Evolutionary conservation across 2,888 invertebrate genomes (phyloP), one percentile per base, ranked within the genome.

Genomic region (Melanchra persicariae): DNA sequence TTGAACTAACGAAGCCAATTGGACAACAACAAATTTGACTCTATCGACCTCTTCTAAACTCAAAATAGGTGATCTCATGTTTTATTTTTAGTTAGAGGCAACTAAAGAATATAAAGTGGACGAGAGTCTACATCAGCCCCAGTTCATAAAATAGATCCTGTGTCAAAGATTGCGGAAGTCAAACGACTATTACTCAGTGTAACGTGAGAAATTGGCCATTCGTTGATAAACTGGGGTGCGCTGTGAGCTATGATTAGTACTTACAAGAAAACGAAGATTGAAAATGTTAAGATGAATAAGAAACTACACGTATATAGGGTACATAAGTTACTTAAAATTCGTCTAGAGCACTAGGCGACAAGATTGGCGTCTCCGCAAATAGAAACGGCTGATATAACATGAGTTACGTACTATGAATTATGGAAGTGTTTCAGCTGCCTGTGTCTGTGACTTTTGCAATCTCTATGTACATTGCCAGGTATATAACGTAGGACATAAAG

Each of bases 381-480:
- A 74, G 59, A 72, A 72, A 74, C 68, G 72, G 81, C 30, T 55
- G 12, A 69, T 54, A 61, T 55, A 69, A 51, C 24, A 68, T 43
- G 15, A 63, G 52, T 22, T 49, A 51, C 22, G 55, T 54, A 59
- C n/a, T 80, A 80, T 69, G 66, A 72, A 80, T 69, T 79, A 79
- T 69, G 54, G 54, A 80, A 71, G 57, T 55, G 26, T 68, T 68
- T 54, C 61, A 72, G 67, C 26, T 59, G 57, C 26, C 64, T 64
- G 22, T n/a, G 15, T 66, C 52, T 68, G 64, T 58, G 65, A 70
- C 34, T 49, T 34, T 22, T 34, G n/a, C 24, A 43, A 66, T 57
- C 7, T 58, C 10, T 51, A 55, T 68, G 12, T 62, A 57, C 49
- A 47, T 68, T 37, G 17, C 10, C 45, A 51, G 47, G 58, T 58